Conservation (phyloP, 1,140 invertebrate species). For the Pogonomyrmex barbatus region DNA sequence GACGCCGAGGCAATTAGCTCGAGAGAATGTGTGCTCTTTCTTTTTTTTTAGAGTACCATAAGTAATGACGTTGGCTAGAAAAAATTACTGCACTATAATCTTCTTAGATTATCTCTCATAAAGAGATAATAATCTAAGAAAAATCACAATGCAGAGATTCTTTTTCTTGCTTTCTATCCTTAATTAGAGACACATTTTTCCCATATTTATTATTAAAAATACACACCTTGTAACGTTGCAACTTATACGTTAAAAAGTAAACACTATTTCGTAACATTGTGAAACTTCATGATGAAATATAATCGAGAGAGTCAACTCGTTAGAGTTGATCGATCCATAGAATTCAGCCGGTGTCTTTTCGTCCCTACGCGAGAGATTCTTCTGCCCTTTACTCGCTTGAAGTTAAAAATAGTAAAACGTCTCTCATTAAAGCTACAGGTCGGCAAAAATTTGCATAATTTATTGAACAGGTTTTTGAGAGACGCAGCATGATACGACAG, state of each 20-base stretch:
- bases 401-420: neutral
- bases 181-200: too few relatives aligned
- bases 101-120: too few relatives aligned
- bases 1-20: neutral
- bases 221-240: neutral
- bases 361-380: neutral
- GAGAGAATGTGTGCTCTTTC: neutral
- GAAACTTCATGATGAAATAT: neutral
- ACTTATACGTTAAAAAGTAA: neutral
- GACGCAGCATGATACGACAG: neutral
- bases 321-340: neutral
- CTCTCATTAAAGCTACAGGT: neutral
- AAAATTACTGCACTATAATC: too few relatives aligned
- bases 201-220: too few relatives aligned
- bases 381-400: neutral
- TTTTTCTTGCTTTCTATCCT: too few relatives aligned
- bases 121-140: too few relatives aligned
- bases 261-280: slow-evolving; percentile 4
- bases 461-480: neutral
- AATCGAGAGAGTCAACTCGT: neutral
- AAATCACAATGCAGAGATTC: too few relatives aligned
- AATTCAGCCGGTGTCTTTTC: neutral
- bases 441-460: neutral
- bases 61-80: too few relatives aligned
- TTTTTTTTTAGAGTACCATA: neutral